Evolutionary conservation across 2,797 vertebrate genomes (phyloP), one percentile per base, ranked within the genome.

Genomic region (Hemibagrus guttatus): DNA sequence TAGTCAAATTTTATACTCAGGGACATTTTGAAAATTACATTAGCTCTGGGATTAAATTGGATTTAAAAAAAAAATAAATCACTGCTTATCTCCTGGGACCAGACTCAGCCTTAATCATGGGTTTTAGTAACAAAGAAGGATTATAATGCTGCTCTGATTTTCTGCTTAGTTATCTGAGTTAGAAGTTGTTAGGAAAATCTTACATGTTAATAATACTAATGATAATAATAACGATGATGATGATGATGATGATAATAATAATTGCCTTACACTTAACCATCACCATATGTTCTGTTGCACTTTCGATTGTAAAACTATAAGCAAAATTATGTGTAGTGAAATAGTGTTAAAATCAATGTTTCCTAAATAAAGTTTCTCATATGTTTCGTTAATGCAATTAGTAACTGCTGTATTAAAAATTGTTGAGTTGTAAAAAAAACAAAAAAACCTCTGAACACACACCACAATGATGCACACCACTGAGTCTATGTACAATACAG

Each of bases 1-100:
- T 63, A 26, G 56, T 59, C 84, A 17, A 81, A 63, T 83, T 84
- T 81, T 82, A 39, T 82, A 86, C 89, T 89, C 88, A 89, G 89
- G 86, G 84, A 75, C 1, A 8, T 31, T n/a, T 82, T 78, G 21
- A 46, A 78, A 64, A 21, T 63, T 23, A 82, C 2, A 19, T 26
- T 56, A 68, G 7, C 28, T 2, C 17, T 63, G 42, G 13, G 28
- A 72, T 79, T 13, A 58, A 59, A 79, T 79, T 58, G 49, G 26
- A 11, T 79, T 23, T 4, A 9, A 49, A 49, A 49, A 49, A 8
- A 49, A 49, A 46, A 74, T 72, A 12, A 12, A 19, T 23, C 21
- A 26, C 16, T 42, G 28, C 19, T 23, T 54, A 58, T 58, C 4
- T 23, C 26, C 28, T 87, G 35, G 68, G 66, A 86, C 66, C 78